Base-by-base conservation (phyloP, 2,113 vertebrate species). In the Tringa solitaria region DNA sequence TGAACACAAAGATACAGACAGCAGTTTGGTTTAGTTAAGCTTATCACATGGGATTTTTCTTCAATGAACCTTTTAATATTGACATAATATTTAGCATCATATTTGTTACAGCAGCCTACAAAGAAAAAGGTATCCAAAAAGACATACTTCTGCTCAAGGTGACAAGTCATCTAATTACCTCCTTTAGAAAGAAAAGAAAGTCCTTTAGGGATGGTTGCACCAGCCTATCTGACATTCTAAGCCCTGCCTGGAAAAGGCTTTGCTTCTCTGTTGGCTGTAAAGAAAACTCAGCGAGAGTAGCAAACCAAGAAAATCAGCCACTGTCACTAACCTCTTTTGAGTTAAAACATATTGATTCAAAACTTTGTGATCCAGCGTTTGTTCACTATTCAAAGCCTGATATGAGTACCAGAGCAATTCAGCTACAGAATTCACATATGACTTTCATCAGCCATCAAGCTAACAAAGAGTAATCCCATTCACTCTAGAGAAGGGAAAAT, bases 311-410 rank as follows among this genome's bases (percentile, higher is more conserved):
- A 85, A 93, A 82, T 5, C 63, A 78, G n/a, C 7, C 33, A 61
- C 77, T 91, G 65, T 94, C 69, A 83, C 89, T 91, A 87, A 87
- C 84, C 57, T 75, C 21, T 61, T 84, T 78, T 64, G 69, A 91
- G 39, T 73, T 89, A 79, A 87, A 89, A 53, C 15, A 39, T 57
- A 75, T 48, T 41, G 64, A 84, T 89, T 87, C n/a, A 85, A 85
- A 94, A 87, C 13, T n/a, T 43, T 33, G 16, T 57, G 35, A 15
- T 72, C 35, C n/a, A 67, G 9, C 39, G 9, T 75, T 91, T 82
- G n/a, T 67, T 91, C 74, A 68, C 16, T 61, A 35, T 51, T 92
- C 50, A 95, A 81, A 89, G n/a, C 5, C 48, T 69, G 27, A 32
- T 78, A 60, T 23, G 16, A 91, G 35, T 72, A 84, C 17, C 17